phyloP scores from a whole-genome alignment of 2,888 invertebrate species.

The Thumatha senex region DNA sequence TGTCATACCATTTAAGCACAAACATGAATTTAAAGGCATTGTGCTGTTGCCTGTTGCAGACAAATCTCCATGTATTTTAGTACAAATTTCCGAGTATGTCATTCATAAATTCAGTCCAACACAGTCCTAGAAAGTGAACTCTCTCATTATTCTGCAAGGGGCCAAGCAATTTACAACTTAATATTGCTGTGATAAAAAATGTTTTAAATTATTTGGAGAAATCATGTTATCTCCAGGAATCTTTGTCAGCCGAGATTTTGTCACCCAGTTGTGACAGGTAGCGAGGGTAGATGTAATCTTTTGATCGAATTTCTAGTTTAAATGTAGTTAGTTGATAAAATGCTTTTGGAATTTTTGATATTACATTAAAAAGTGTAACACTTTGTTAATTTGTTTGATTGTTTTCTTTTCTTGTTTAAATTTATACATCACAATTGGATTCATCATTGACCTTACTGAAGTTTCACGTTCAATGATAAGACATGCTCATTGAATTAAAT shows the following conservation, averaged over 20 bases:
- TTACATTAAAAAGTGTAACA: too few species aligned
- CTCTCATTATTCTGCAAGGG: not conserved
- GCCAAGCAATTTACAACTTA: not conserved
- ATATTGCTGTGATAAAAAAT: conserved; percentile 4
- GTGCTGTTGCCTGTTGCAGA: conserved; percentile 11
- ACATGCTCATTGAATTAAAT: too few species aligned
- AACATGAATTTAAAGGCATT: conserved; percentile 18
- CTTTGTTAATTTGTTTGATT: too few species aligned
- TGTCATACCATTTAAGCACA: conserved; percentile 9
- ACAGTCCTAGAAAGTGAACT: conserved; percentile 7
- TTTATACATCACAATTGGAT: too few species aligned
- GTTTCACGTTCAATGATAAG: too few species aligned
- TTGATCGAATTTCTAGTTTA: conserved; percentile 15
- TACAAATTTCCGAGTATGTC: conserved; percentile 12
- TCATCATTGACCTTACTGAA: too few species aligned
- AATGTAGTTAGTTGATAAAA: conserved; percentile 1
- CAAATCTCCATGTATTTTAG: conserved; percentile 18
- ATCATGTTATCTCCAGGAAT: conserved; percentile 8
- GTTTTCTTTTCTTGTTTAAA: too few species aligned
- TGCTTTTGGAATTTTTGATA: not conserved
- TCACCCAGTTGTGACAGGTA: conserved; percentile 25
- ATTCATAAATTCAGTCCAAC: conserved; percentile 18
- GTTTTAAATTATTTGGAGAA: not conserved
- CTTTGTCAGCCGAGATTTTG: conserved; percentile 23
- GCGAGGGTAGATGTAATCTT: conserved; percentile 11